Percentiles rank a stretch among this genome's conserved stretches.
Conservation (phyloP, 2,797 vertebrate genomes). For the Darevskia nairensis region DNA sequence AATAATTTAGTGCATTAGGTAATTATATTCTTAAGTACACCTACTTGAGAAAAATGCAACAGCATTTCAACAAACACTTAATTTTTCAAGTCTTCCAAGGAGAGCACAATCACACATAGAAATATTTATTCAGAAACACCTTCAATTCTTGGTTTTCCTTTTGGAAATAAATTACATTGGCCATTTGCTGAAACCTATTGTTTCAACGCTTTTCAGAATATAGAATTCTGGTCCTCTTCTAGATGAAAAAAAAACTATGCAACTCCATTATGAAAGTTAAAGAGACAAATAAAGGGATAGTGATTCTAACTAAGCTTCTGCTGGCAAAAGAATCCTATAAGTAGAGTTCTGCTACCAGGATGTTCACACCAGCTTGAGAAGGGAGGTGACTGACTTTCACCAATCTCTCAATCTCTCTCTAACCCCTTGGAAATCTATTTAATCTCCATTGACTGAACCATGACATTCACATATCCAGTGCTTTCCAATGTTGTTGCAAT, state of each 20-base stretch:
- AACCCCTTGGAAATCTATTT: not conserved
- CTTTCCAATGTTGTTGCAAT: too few species aligned
- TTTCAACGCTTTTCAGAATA: not conserved
- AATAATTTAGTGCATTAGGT: fast-evolving
- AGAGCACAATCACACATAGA: not conserved
- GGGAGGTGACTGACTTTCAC: too few species aligned
- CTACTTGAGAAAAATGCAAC: not conserved
- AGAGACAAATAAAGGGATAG: not conserved
- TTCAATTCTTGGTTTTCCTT: not conserved
- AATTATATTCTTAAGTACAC: not conserved
- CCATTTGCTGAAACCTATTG: too few species aligned
- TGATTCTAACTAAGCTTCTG: not conserved
- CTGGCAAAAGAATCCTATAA: not conserved
- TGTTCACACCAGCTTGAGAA: not conserved
- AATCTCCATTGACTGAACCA: not conserved
- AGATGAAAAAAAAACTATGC: not conserved
- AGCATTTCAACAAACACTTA: not conserved
- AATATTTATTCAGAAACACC: not conserved
- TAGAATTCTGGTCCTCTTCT: not conserved
- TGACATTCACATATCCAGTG: too few species aligned
- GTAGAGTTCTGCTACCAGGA: not conserved
- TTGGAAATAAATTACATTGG: not conserved
- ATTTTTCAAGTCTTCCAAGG: not conserved
- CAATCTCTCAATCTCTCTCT: not conserved
- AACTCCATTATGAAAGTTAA: not conserved